Percentiles rank a stretch among this genome's conserved stretches.
Conservation (phyloP, 2,888 invertebrate genomes). For the Lucinisca nassula region DNA sequence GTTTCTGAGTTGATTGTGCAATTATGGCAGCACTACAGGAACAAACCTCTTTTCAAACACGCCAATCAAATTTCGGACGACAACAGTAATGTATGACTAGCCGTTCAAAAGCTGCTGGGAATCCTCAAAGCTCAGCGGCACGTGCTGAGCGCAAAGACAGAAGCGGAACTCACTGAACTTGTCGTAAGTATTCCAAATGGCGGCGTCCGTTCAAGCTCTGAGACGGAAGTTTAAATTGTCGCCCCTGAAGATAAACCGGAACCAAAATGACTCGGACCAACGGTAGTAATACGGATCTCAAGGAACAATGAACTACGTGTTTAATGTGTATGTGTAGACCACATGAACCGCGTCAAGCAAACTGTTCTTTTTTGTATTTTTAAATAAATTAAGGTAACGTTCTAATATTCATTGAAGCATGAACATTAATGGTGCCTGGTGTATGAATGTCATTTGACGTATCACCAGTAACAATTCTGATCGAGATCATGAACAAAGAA, state of each 20-base stretch:
- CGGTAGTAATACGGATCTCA: neutral
- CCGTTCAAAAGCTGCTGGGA: constrained; percentile 81
- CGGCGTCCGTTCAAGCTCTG: constrained; percentile 53
- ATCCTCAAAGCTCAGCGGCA: constrained; percentile 81
- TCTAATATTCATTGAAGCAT: neutral
- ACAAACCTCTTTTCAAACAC: constrained; percentile 84
- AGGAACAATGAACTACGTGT: neutral
- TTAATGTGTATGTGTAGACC: neutral
- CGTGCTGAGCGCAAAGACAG: constrained; percentile 70
- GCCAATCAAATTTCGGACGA: constrained; percentile 85
- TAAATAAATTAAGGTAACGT: neutral
- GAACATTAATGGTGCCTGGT: no score
- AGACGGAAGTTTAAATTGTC: constrained; percentile 65
- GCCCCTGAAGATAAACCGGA: neutral
- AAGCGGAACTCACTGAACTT: constrained; percentile 64
- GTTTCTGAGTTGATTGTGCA: constrained; percentile 87
- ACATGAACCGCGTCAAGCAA: neutral
- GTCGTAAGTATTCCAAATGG: constrained; percentile 61
- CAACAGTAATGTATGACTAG: constrained; percentile 86
- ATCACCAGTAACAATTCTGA: no score
- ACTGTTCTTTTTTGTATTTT: neutral
- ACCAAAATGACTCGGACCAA: neutral
- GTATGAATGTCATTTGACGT: no score
- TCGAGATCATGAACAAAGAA: no score
- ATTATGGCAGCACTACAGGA: constrained; percentile 87